Conservation (phyloP, 37 sponge, comb jelly and placozoan genomes). For the Halichondria panicea region DNA sequence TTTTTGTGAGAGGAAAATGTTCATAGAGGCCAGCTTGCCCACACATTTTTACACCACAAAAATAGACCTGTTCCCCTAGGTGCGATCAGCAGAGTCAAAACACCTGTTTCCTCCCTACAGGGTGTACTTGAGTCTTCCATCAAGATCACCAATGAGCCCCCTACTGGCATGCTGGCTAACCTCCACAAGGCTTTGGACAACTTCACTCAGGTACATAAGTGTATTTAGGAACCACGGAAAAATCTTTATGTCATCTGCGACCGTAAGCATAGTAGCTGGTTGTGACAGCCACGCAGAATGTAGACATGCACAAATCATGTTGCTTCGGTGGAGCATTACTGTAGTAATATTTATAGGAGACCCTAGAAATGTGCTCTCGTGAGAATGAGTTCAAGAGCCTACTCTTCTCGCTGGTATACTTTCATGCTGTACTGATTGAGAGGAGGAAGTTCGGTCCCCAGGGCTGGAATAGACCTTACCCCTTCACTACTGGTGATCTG, state of each 20-base stretch:
- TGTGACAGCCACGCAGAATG: not conserved
- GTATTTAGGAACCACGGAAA: not conserved
- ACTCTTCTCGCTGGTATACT: constrained; percentile 93
- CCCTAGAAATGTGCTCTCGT: constrained; percentile 95
- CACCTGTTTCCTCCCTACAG: constrained; percentile 5
- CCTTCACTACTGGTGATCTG: constrained; percentile 98
- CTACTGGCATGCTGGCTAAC: constrained; percentile 98
- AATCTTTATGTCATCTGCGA: not conserved
- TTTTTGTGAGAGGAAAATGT: no score
- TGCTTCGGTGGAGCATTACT: no score
- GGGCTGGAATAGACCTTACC: constrained; percentile 98
- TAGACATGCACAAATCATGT: no score
- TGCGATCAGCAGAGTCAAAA: no score
- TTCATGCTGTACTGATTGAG: constrained; percentile 97
- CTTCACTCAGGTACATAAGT: constrained; percentile 80
- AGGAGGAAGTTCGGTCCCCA: constrained; percentile 99
- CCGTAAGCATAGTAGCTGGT: not conserved
- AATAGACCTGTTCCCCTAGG: no score
- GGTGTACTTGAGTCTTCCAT: constrained; percentile 95
- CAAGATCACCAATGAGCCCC: constrained; percentile 99
- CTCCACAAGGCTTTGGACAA: constrained; percentile 96
- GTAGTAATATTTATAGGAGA: constrained; percentile 81
- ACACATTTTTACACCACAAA: no score
- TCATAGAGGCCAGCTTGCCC: no score
- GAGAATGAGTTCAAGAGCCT: constrained; percentile 98